A percentile compares a stretch with the other conserved stretches of the same genome.
Evolutionary conservation across 2,888 invertebrate genomes (phyloP).

Genomic region (Rhagonycha lutea): DNA sequence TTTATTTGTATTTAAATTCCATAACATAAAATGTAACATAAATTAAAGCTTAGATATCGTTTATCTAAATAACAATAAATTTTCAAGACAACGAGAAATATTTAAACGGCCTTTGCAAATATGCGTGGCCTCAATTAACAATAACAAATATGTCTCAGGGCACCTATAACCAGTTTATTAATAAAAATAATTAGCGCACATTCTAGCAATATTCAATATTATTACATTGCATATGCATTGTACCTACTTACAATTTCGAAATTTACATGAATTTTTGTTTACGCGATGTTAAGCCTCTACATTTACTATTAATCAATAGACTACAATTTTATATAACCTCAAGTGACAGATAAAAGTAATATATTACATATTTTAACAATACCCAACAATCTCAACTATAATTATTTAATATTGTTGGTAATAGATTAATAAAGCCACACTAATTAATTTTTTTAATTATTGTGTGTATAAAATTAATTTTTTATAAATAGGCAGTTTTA

Average conservation of each 20-base stretch:
- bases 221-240: slow-evolving; percentile 27
- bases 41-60: slow-evolving; percentile 2
- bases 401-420: neutral
- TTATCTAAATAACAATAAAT: slow-evolving; percentile 14
- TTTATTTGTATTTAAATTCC: neutral
- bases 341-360: neutral
- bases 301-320: neutral
- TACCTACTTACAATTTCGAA: slow-evolving; percentile 24
- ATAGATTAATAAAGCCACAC: neutral
- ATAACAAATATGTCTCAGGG: slow-evolving; percentile 37
- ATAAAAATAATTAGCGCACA: slow-evolving; percentile 34
- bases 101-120: slow-evolving; percentile 42
- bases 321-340: slow-evolving; percentile 1
- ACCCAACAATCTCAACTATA: neutral
- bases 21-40: neutral
- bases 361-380: neutral
- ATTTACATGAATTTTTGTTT: neutral
- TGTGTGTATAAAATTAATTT: neutral
- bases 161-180: slow-evolving; percentile 34
- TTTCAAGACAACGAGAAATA: slow-evolving; percentile 12
- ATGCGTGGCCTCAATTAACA: slow-evolving; percentile 45
- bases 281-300: neutral
- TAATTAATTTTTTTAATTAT: neutral
- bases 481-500: neutral
- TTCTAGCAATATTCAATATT: slow-evolving; percentile 34